Evolutionary conservation across 1,140 invertebrate genomes (phyloP).

Genomic region (Telenomus remus): DNA sequence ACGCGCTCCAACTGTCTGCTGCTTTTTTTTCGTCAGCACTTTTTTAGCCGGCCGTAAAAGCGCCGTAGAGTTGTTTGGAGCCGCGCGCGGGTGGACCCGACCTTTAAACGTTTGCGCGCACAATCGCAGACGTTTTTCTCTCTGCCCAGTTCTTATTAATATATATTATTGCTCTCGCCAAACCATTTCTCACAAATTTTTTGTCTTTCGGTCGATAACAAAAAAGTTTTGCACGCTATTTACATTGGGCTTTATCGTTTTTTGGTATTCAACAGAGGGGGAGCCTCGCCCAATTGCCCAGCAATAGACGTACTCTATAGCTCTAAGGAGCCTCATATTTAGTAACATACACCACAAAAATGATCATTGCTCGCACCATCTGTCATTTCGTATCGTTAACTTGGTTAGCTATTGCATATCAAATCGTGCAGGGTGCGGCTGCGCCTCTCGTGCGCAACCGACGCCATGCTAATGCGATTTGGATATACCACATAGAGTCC

Average conservation of each 20-base stretch:
- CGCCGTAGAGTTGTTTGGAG: constrained; percentile 11
- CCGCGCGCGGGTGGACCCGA: constrained; percentile 45
- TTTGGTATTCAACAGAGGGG: constrained; percentile 4
- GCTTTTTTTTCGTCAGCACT: constrained; percentile 39
- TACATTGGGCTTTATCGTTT: constrained; percentile 20
- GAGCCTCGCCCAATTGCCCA: constrained; percentile 17
- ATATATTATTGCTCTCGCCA: constrained; percentile 22
- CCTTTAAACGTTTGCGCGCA: constrained; percentile 40
- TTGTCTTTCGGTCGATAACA: constrained; percentile 11
- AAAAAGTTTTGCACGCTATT: background rate
- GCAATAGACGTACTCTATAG: too few species aligned
- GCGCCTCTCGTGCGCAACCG: constrained; percentile 57
- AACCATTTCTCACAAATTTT: constrained; percentile 39
- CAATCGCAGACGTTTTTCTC: constrained; percentile 23
- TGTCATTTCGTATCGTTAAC: constrained; percentile 72
- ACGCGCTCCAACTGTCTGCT: constrained; percentile 18
- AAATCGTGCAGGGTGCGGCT: constrained; percentile 70
- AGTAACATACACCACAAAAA: constrained; percentile 48
- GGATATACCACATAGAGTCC: constrained; percentile 67
- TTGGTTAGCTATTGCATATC: constrained; percentile 70
- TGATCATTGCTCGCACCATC: constrained; percentile 67
- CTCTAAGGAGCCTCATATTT: constrained; percentile 29
- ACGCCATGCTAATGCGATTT: constrained; percentile 71
- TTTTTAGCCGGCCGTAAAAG: constrained; percentile 49
- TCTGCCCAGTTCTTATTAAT: constrained; percentile 27